Percentiles rank a stretch among this genome's conserved stretches.
phyloP scores from a whole-genome alignment of 64 coral and sea anemone genomes.

The Catalaphyllia jardinei region DNA sequence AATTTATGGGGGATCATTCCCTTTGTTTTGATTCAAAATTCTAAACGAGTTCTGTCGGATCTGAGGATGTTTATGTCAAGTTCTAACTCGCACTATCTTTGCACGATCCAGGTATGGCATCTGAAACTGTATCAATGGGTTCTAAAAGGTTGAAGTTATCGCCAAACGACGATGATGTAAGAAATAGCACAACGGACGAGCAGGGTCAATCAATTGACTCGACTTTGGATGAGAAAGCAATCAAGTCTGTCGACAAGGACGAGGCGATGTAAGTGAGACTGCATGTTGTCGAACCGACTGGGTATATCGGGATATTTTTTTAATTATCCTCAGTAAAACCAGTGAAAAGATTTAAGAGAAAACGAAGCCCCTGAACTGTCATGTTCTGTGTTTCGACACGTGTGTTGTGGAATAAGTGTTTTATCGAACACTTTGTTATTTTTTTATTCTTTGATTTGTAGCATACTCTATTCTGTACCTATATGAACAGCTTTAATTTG shows the following conservation, averaged over 20 bases:
- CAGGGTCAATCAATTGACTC: background rate
- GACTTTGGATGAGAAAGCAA: slow-evolving; percentile 16
- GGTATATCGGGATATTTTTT: too few relatives aligned
- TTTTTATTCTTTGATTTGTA: background rate
- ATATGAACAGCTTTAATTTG: background rate
- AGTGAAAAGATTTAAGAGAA: too few relatives aligned
- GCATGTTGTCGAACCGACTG: background rate
- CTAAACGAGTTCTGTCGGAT: slow-evolving; percentile 15
- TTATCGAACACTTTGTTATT: background rate
- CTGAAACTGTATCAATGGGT: slow-evolving; percentile 50
- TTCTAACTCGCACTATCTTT: slow-evolving; percentile 18
- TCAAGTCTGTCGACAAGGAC: background rate
- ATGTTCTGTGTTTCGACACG: background rate
- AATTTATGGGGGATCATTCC: slow-evolving; percentile 61
- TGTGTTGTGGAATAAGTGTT: background rate
- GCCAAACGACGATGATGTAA: slow-evolving; percentile 16
- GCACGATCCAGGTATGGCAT: slow-evolving; percentile 51
- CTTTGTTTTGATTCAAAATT: slow-evolving; percentile 69
- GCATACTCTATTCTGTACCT: background rate
- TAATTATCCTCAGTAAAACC: too few relatives aligned
- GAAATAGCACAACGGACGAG: background rate
- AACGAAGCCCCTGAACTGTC: too few relatives aligned
- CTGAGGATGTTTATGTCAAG: background rate
- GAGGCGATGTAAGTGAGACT: slow-evolving; percentile 20
- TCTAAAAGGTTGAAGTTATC: slow-evolving; percentile 51